Evolutionary conservation across 1,140 invertebrate genomes (phyloP), one percentile per base, ranked within the genome.

Genomic region (Drosophila nasuta): DNA sequence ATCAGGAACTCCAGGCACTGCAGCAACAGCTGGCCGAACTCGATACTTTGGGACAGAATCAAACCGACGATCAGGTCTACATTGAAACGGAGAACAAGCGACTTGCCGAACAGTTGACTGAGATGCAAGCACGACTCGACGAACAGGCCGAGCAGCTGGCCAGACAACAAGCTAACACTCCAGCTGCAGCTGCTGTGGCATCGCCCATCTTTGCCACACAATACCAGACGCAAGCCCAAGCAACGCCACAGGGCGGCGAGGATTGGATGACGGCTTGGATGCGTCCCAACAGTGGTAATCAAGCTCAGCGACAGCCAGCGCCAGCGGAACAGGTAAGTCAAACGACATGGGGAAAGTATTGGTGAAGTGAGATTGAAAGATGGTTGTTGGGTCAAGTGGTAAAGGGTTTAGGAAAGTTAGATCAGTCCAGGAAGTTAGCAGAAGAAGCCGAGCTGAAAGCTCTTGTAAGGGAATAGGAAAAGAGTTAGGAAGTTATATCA

Each of bases 11-110:
- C 75, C 78, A 89, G 13, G 75, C 78, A 0, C 65, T 93, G 5
- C 80, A 82, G 7, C 85, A 90, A 10, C 91, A 93, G 33, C 75
- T 93, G 2, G 73, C 92, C 25, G 83, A 92, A 13, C 69, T 93
- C 35, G 88, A 91, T 28, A 92, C 92, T 0, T 28, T 92, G 5
- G 85, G 92, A 0, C 92, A 93, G 59, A 92, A 92, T 48, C 91
- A 93, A 49, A 92, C 91, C 0, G 91, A 92, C 38, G 92, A 93
- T 17, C 91, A 92, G 68, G 89, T 92, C 0, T 91, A 87, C 51
- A 83, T 93, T 17, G 86, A 92, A 69, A 91, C 91, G 45, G 91
- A 93, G 74, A 92, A 93, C 69, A 92, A 89, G 20, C 82, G 91
- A 6, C 69, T 93, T 1, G 58, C 82, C 3, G 85, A 90, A 60